These are phyloP conservation scores for Enoplolaimus lenunculus DNA, from an alignment of 2,888 invertebrate species.

Conservation along the genomic window DNA sequence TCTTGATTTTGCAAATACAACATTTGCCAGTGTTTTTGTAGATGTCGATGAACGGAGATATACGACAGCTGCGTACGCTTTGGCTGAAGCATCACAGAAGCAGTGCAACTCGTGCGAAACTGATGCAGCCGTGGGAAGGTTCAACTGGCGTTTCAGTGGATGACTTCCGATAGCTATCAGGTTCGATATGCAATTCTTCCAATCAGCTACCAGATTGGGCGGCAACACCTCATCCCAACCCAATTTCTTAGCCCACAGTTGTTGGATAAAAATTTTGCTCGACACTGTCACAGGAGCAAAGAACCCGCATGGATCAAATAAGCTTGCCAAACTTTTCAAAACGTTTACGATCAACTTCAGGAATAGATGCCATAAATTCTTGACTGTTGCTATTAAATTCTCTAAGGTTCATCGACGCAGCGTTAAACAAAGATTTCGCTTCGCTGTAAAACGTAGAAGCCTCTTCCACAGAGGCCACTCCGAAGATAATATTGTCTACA, in stretches of 20 bases:
- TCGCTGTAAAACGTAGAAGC: conserved; percentile 2
- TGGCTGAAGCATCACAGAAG: conserved; percentile 12
- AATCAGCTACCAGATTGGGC: not conserved
- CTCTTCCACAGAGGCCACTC: not conserved
- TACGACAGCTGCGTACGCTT: conserved; percentile 5
- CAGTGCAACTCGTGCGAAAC: conserved; percentile 9
- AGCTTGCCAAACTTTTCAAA: not conserved
- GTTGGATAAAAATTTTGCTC: not conserved
- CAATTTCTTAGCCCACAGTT: not conserved
- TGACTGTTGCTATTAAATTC: not conserved
- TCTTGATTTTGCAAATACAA: conserved; percentile 7
- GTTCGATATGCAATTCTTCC: not conserved
- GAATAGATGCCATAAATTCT: conserved; percentile 7
- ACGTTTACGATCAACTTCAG: not conserved
- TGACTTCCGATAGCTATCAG: not conserved
- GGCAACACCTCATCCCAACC: not conserved
- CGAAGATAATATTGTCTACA: conserved; percentile 4
- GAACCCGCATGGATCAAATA: conserved; percentile 8
- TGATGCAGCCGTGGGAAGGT: not conserved
- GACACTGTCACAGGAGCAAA: conserved; percentile 2
- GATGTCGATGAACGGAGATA: not conserved
- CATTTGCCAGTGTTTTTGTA: not conserved
- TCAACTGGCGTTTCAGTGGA: not conserved
- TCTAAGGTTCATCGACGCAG: not conserved
- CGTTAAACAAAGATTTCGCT: not conserved